Percentiles rank a stretch among this genome's conserved stretches.
Conservation (phyloP, 92 coral and sea anemone species). For the Epizoanthus fatuus region DNA sequence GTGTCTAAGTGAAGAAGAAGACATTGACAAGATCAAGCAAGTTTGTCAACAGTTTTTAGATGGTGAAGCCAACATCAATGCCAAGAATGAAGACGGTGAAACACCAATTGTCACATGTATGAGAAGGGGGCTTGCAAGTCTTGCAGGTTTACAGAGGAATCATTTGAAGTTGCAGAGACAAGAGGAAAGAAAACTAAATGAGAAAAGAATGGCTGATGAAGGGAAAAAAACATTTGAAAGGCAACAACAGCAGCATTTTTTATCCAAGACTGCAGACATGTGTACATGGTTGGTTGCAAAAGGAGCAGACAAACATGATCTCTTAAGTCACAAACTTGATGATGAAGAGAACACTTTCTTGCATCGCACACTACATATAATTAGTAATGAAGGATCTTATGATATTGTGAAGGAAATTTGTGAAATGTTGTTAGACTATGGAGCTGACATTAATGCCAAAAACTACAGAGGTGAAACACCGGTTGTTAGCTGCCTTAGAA, state of each 20-base stretch:
- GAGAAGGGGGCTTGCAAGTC: neutral
- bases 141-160: no score
- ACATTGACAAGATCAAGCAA: neutral
- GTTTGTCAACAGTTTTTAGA: neutral
- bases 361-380: neutral
- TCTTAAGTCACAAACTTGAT: neutral
- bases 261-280: neutral
- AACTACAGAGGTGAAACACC: neutral
- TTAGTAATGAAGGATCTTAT: neutral
- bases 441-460: slow-evolving; percentile 2
- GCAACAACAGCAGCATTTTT: no score
- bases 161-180: no score
- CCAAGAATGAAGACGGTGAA: neutral
- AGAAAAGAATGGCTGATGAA: no score
- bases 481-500: slow-evolving; percentile 11
- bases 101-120: slow-evolving; percentile 1
- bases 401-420: neutral
- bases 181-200: no score
- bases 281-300: neutral
- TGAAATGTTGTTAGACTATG: slow-evolving; percentile 4
- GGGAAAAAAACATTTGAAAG: no score
- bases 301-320: neutral
- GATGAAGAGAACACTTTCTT: neutral
- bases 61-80: neutral
- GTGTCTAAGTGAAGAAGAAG: neutral